phyloP scores from a whole-genome alignment of 2,888 invertebrate genomes.

The Drosophila recens region DNA sequence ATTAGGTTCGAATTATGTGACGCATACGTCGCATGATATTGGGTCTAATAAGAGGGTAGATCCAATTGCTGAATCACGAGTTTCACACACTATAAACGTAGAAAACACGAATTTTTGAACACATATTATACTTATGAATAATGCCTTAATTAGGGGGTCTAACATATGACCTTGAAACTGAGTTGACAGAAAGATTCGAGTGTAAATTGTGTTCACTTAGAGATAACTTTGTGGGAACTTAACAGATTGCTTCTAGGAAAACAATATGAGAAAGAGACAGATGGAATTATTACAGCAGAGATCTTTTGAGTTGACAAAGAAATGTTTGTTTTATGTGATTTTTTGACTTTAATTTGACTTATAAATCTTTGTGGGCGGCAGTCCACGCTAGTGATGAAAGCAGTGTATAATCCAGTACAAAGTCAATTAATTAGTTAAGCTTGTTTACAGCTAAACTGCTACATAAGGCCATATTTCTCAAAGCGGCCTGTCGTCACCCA shows the following conservation, averaged over 20 bases:
- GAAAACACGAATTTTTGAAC: background rate
- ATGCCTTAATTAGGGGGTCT: slow-evolving; percentile 36
- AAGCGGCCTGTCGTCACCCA: slow-evolving; percentile 11
- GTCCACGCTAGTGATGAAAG: too few species aligned
- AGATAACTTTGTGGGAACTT: slow-evolving; percentile 1
- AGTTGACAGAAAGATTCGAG: slow-evolving; percentile 10
- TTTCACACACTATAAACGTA: slow-evolving; percentile 10
- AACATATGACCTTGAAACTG: slow-evolving; percentile 26
- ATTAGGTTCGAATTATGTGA: slow-evolving; percentile 20
- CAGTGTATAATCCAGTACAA: slow-evolving; percentile 14
- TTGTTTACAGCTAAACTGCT: slow-evolving; percentile 32
- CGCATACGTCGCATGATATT: slow-evolving; percentile 27
- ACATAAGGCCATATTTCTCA: slow-evolving; percentile 22
- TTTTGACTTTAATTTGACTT: background rate
- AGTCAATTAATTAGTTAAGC: slow-evolving; percentile 48
- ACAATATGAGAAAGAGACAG: background rate
- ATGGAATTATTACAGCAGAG: background rate
- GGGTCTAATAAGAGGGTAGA: slow-evolving; percentile 30
- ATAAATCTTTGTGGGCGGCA: background rate
- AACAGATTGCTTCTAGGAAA: slow-evolving; percentile 8
- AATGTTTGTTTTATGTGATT: background rate
- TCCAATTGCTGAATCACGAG: slow-evolving; percentile 42
- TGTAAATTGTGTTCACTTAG: slow-evolving; percentile 6
- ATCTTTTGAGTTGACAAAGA: background rate
- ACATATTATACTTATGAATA: slow-evolving; percentile 40